These are phyloP conservation scores for Peribatodes rhomboidaria DNA, from an alignment of 2,888 invertebrate genomes.

Conservation along the genomic window DNA sequence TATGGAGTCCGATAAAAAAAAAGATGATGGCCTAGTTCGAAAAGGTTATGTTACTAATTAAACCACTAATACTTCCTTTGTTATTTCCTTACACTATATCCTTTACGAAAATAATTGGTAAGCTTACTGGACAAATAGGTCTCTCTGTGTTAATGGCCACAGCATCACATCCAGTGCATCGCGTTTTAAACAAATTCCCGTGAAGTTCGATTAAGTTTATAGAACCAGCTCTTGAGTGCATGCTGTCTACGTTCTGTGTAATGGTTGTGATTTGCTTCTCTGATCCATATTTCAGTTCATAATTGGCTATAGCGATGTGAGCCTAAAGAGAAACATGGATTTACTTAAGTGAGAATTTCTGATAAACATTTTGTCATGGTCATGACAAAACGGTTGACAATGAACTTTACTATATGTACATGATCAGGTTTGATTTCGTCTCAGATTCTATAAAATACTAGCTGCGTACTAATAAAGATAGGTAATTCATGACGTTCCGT, in stretches of 20 bases:
- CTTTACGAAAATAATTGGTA: neutral
- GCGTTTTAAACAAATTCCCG: slow-evolving; percentile 90
- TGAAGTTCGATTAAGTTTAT: slow-evolving; percentile 93
- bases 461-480: too few relatives aligned
- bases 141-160: slow-evolving; percentile 87
- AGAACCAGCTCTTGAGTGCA: slow-evolving; percentile 94
- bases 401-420: too few relatives aligned
- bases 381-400: too few relatives aligned
- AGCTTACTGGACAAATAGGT: slow-evolving; percentile 89
- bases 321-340: slow-evolving; percentile 73
- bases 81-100: neutral
- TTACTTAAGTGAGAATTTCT: neutral
- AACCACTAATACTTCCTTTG: too few relatives aligned
- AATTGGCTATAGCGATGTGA: slow-evolving; percentile 88
- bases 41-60: too few relatives aligned
- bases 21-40: too few relatives aligned
- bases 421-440: too few relatives aligned
- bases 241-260: slow-evolving; percentile 97
- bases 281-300: slow-evolving; percentile 82
- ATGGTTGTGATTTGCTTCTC: slow-evolving; percentile 88
- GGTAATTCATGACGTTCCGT: too few relatives aligned
- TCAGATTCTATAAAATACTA: too few relatives aligned
- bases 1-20: too few relatives aligned
- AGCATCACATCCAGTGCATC: slow-evolving; percentile 87
- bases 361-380: neutral